Evolutionary conservation across 2,113 vertebrate species (phyloP).

Genomic region (Pseudorasbora parva): DNA sequence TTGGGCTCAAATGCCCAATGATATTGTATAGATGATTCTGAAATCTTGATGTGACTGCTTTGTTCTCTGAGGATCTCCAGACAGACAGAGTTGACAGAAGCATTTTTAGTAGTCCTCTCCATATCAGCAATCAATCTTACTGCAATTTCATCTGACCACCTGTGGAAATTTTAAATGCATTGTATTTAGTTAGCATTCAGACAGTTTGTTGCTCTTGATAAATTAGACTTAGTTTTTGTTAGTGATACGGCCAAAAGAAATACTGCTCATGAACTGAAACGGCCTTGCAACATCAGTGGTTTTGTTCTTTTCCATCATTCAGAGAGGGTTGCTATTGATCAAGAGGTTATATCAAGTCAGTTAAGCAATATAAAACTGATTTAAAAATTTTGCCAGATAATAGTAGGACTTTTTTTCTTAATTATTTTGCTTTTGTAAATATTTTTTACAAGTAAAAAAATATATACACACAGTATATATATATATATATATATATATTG

Average conservation of each 20-base stretch:
- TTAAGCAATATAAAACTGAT: too few species aligned
- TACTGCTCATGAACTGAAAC: neutral
- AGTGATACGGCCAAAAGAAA: conserved; percentile 38
- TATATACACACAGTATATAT: too few species aligned
- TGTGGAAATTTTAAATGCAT: conserved; percentile 8
- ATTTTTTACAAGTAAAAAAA: too few species aligned
- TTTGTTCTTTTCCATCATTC: neutral
- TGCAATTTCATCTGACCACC: conserved; percentile 32
- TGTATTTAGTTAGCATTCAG: conserved; percentile 8
- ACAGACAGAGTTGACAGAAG: neutral
- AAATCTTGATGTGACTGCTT: neutral
- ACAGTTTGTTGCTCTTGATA: conserved; percentile 20
- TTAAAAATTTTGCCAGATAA: too few species aligned
- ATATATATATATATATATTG: too few species aligned
- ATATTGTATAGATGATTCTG: conserved; percentile 12
- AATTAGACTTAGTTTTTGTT: neutral
- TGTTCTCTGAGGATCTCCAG: conserved; percentile 35
- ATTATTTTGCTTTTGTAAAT: too few species aligned
- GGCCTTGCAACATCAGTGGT: neutral
- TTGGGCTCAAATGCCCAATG: neutral
- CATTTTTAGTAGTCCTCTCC: conserved; percentile 29
- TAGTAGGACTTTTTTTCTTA: too few species aligned
- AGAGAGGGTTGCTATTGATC: neutral
- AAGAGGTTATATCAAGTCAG: neutral
- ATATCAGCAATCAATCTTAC: conserved; percentile 41